Evolutionary conservation across 2,113 vertebrate genomes (phyloP).

Genomic region (Datnioides undecimradiatus): DNA sequence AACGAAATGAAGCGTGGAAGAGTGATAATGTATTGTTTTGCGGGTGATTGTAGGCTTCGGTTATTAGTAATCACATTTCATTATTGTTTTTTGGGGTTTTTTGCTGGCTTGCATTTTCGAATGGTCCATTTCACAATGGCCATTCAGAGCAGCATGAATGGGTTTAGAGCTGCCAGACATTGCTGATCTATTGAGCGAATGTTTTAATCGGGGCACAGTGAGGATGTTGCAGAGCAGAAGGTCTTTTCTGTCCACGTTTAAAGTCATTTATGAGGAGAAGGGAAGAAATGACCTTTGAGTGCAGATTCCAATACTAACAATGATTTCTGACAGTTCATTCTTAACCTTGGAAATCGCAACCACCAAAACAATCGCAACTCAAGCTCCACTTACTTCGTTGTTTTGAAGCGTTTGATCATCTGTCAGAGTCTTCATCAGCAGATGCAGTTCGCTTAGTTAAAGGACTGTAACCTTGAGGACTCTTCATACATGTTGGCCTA

Average conservation of each 20-base stretch:
- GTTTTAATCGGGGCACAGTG: conserved; percentile 17
- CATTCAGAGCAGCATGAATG: conserved; percentile 30
- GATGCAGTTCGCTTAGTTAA: neutral
- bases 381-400: neutral
- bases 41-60: conserved; percentile 5
- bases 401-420: neutral
- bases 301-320: neutral
- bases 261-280: neutral
- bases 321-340: conserved; percentile 6
- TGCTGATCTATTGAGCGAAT: conserved; percentile 21
- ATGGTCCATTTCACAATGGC: conserved; percentile 39
- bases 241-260: neutral
- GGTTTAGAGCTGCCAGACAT: conserved; percentile 11
- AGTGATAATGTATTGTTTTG: conserved; percentile 29
- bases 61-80: conserved; percentile 38
- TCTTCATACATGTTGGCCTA: neutral
- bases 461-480: neutral
- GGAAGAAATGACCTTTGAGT: neutral
- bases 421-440: neutral
- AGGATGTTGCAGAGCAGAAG: neutral
- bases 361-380: neutral
- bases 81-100: conserved; percentile 23
- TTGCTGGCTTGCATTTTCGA: conserved; percentile 49
- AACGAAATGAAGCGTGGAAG: conserved; percentile 10
- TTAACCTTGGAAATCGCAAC: neutral